A percentile compares a stretch with the other conserved stretches of the same genome.
phyloP scores from a whole-genome alignment of 2,888 invertebrate genomes.

The Nomada fucata region DNA sequence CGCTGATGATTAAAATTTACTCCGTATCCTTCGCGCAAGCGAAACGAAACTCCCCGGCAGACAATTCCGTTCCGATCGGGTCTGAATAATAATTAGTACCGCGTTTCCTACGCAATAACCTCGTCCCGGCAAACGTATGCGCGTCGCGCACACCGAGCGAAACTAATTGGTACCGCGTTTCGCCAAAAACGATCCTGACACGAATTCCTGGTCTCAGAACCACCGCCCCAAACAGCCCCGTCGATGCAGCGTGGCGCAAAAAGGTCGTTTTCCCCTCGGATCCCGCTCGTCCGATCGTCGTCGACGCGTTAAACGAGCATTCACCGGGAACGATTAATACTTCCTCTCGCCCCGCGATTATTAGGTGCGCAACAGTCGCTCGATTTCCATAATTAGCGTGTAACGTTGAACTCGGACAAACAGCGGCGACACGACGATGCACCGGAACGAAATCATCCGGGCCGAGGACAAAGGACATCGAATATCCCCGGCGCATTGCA shows the following conservation, averaged over 20 bases:
- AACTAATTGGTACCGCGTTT: neutral
- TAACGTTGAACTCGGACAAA: neutral
- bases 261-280: neutral
- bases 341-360: slow-evolving; percentile 27
- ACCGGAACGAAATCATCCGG: slow-evolving; percentile 10
- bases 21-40: too few species aligned
- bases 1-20: too few species aligned
- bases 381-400: slow-evolving; percentile 46
- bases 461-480: slow-evolving; percentile 10
- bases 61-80: too few species aligned
- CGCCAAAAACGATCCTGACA: neutral
- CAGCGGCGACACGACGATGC: neutral
- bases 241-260: slow-evolving; percentile 3
- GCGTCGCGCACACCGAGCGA: neutral
- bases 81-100: too few species aligned
- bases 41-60: too few species aligned
- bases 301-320: slow-evolving; percentile 13
- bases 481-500: slow-evolving; percentile 3
- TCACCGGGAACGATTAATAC: slow-evolving; percentile 31
- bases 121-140: too few species aligned
- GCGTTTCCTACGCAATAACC: too few species aligned
- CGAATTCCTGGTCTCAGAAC: neutral
- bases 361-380: slow-evolving; percentile 27
- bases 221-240: neutral
- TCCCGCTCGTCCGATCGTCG: slow-evolving; percentile 10